Evolutionary conservation across 2,888 invertebrate species (phyloP), one percentile per base, ranked within the genome.

Genomic region (Philereme vetulata): DNA sequence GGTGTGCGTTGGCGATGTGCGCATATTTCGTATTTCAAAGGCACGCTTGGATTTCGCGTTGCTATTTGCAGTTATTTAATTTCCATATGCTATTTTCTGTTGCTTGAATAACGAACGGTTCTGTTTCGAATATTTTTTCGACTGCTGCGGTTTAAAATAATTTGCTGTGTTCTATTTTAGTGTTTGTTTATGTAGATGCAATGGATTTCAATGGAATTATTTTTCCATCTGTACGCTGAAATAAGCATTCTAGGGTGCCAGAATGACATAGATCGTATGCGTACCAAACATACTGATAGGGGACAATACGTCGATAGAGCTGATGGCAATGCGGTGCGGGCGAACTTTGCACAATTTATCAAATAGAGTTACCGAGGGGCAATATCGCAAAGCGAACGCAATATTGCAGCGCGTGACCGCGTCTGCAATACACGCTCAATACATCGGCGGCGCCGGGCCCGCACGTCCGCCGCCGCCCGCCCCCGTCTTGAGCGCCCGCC

Each of bases 401-500:
- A 91, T 91, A 91, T 91, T 91, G 92, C 92, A 90, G 90, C 91
- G 91, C 92, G 90, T 91, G 92, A 91, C 90, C 90, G 90, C 90
- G 89, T 90, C 92, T 90, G 91, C 90, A 92, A 90, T 88, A 88
- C 91, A 88, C 92, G 93, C 90, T 93, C 93, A 87, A 92, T 92
- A 93, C 92, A 91, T 90, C 91, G 91, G 86, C 88, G 89, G 88
- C 88, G 88, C 86, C 86, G 81, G 86, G 86, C 82, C 85, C 81
- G 72, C 88, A 87, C 90, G 88, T 86, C 85, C 85, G 83, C 85
- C 84, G 83, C 85, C 84, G 80, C 87, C 88, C 81, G 74, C 69
- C 76, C 80, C 80, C 81, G 69, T 67, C 71, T 79, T 76, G 82
- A 81, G 51, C 52, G 56, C 45, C 52, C 56, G 56, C 32, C 45